These are phyloP conservation scores for Bursaphelenchus okinawaensis DNA, from an alignment of 2,888 invertebrate genomes.

Conservation along the genomic window DNA sequence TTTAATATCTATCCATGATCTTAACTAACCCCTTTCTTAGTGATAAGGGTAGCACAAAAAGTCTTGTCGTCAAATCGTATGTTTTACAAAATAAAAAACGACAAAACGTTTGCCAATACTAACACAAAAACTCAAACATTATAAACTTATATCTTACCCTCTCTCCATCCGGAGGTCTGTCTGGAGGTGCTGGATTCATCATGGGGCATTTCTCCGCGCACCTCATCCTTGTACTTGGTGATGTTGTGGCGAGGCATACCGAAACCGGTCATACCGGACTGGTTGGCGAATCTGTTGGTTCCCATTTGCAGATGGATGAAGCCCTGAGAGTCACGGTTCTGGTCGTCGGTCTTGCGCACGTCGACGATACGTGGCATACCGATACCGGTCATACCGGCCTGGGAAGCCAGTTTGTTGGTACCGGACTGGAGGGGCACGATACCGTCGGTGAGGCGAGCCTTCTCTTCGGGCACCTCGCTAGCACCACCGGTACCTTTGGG, in stretches of 20 bases:
- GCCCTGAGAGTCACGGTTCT: slow-evolving; percentile 56
- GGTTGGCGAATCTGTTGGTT: slow-evolving; percentile 57
- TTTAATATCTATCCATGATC: too few species aligned
- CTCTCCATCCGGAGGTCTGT: slow-evolving; percentile 57
- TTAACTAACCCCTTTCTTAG: too few species aligned
- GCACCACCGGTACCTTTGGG: slow-evolving; percentile 57
- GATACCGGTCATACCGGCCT: slow-evolving; percentile 63
- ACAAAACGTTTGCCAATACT: too few species aligned
- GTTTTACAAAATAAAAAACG: background rate
- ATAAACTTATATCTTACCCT: slow-evolving; percentile 40
- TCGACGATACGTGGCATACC: slow-evolving; percentile 63
- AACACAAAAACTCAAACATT: too few species aligned
- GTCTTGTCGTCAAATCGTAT: too few species aligned
- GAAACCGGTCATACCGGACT: slow-evolving; percentile 56
- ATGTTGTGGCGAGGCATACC: slow-evolving; percentile 57
- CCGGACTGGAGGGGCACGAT: slow-evolving; percentile 64
- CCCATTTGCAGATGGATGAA: slow-evolving; percentile 58
- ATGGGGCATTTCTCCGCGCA: slow-evolving; percentile 57
- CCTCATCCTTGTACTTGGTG: slow-evolving; percentile 56
- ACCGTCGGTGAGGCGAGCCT: slow-evolving; percentile 56
- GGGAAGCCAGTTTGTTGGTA: slow-evolving; percentile 62
- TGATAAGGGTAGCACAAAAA: too few species aligned
- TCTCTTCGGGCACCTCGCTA: slow-evolving; percentile 56
- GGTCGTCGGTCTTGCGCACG: slow-evolving; percentile 52
- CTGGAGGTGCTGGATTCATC: slow-evolving; percentile 54